Base-by-base conservation (phyloP, 2,888 invertebrate genomes). In the Cephus spinipes region DNA sequence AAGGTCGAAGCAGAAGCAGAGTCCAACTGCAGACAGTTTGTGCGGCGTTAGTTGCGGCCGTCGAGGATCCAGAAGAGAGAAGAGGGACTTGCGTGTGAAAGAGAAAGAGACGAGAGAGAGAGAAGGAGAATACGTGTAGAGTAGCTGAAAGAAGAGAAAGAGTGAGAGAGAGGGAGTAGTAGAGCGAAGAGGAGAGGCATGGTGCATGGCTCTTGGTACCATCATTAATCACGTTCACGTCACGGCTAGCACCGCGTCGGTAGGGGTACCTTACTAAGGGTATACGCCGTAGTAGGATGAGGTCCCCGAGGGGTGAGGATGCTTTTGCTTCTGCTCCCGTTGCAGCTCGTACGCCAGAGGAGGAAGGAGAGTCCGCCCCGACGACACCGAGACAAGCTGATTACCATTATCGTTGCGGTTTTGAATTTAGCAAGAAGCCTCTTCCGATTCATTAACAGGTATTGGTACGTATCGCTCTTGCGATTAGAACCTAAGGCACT, bases 181-280 rank as follows among this genome's bases (percentile, higher is more conserved):
- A 40, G 69, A 73, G 68, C 73, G 77, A 6, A 69, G 69, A 69
- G 69, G 73, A 74, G 23, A 76, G 34, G 83, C 81, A 85, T 86
- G 87, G 86, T 89, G 89, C 89, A 88, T 86, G 88, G 89, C 86
- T 91, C 89, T 89, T 84, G 86, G 85, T 83, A 84, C 85, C 87
- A 91, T 91, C 91, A 91, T 91, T 91, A 91, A 91, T 91, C 91
- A 91, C 88, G 86, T 87, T 87, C 86, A 88, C 89, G 91, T 91
- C 91, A 90, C 87, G 90, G 89, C 89, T 90, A 89, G 90, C 88
- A 90, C 88, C 87, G 88, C 88, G 88, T 90, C 87, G 89, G 85
- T 89, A 89, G 91, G 89, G 91, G 89, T 90, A 91, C 90, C 90
- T 90, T 86, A 86, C 88, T 87, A 87, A 89, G 90, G 89, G 88